Evolutionary conservation across 2,113 vertebrate species (phyloP).

Genomic region (Pipra filicauda): DNA sequence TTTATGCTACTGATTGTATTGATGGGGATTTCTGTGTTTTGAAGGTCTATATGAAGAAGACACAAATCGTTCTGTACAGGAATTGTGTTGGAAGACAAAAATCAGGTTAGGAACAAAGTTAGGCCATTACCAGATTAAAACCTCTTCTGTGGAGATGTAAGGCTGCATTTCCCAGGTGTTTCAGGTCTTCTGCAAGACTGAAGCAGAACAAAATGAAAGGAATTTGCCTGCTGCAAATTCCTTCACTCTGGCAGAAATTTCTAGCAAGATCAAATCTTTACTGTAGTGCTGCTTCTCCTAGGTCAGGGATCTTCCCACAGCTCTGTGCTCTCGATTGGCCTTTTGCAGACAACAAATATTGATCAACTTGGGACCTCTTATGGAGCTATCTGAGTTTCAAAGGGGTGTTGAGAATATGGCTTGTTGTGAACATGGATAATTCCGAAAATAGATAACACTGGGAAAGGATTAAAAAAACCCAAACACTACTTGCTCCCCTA

Average conservation of each 20-base stretch:
- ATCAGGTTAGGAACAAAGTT: not conserved
- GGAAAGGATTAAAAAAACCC: not conserved
- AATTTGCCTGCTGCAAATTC: not conserved
- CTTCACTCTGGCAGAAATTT: not conserved
- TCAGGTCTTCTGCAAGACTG: not conserved
- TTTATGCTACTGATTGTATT: not conserved
- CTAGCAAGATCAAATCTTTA: not conserved
- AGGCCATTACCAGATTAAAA: not conserved
- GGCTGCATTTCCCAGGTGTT: not conserved
- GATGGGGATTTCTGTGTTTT: not conserved
- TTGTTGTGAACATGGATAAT: not conserved
- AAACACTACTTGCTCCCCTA: not conserved
- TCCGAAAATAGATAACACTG: not conserved
- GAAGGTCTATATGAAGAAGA: not conserved
- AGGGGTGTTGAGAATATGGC: not conserved
- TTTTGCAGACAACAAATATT: not conserved
- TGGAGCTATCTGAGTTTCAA: not conserved
- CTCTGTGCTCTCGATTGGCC: not conserved
- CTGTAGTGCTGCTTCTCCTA: not conserved
- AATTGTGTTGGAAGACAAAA: not conserved
- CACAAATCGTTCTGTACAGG: not conserved
- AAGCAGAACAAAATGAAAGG: not conserved
- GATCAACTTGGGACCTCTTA: not conserved
- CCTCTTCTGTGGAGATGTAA: not conserved
- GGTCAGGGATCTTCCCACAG: not conserved